These are phyloP conservation scores for Glyphotaelius pellucidus DNA, from an alignment of 2,888 invertebrate species.

Conservation along the genomic window DNA sequence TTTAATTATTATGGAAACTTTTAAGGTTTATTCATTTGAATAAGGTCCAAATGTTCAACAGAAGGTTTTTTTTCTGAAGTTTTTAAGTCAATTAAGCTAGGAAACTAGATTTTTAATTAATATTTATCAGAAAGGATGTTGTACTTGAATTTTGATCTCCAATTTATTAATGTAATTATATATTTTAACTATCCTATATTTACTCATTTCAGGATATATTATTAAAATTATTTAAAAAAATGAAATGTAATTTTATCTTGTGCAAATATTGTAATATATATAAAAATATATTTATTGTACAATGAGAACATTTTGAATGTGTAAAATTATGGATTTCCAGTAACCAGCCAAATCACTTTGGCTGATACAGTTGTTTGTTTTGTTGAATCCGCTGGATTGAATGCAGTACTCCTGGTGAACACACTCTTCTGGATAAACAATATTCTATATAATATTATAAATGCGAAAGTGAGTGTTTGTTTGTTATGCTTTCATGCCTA, in stretches of 20 bases:
- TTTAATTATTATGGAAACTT: background rate
- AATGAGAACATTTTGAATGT: background rate
- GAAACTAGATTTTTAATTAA: slow-evolving; percentile 13
- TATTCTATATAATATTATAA: too few species aligned
- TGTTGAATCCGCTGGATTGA: background rate
- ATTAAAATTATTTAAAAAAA: slow-evolving; percentile 12
- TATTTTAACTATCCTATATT: slow-evolving; percentile 31
- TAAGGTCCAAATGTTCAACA: slow-evolving; percentile 10
- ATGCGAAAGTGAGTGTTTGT: too few species aligned
- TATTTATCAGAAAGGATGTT: slow-evolving; percentile 7
- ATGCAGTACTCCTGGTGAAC: background rate
- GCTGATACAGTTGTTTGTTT: background rate
- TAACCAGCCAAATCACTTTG: background rate
- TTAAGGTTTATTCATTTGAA: slow-evolving; percentile 8
- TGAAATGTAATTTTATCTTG: slow-evolving; percentile 5
- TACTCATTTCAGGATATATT: slow-evolving; percentile 21
- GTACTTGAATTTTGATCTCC: slow-evolving; percentile 41
- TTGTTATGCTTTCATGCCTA: too few species aligned
- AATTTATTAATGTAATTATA: slow-evolving; percentile 20
- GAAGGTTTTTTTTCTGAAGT: slow-evolving; percentile 25
- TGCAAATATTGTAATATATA: background rate
- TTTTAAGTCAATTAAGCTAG: slow-evolving; percentile 38
- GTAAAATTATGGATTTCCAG: background rate
- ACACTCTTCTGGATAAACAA: background rate
- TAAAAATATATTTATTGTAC: background rate